phyloP scores from a whole-genome alignment of 2,888 invertebrate species.

The Graphium colonna region DNA sequence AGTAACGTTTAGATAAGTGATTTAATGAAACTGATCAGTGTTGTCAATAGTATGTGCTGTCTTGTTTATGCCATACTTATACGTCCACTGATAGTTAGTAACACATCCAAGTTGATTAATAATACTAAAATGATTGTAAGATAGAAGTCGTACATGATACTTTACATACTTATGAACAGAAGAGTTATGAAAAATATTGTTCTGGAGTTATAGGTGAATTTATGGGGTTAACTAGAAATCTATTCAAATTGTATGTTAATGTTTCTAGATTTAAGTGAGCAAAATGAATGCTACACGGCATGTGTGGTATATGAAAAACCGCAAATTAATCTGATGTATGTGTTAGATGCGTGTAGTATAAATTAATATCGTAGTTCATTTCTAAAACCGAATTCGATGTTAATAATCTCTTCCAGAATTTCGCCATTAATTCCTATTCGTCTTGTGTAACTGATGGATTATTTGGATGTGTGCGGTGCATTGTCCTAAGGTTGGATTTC shows the following conservation, averaged over 20 bases:
- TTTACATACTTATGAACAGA: constrained; percentile 60
- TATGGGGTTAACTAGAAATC: constrained; percentile 63
- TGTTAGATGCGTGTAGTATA: constrained; percentile 31
- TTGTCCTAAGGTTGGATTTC: constrained; percentile 13
- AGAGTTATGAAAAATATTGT: constrained; percentile 50
- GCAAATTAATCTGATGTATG: constrained; percentile 63
- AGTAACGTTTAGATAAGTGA: constrained; percentile 1
- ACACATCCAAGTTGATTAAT: background rate
- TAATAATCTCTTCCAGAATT: constrained; percentile 68
- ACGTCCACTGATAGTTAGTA: background rate
- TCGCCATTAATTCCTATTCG: constrained; percentile 66
- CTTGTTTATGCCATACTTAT: background rate
- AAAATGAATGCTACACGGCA: background rate
- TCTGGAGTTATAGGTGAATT: constrained; percentile 50
- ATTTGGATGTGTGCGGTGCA: constrained; percentile 28
- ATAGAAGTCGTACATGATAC: background rate
- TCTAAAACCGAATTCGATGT: constrained; percentile 65
- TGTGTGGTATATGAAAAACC: constrained; percentile 29
- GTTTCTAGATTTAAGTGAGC: constrained; percentile 33
- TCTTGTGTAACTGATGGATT: constrained; percentile 44
- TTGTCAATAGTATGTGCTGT: constrained; percentile 2
- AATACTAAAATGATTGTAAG: background rate
- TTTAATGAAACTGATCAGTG: background rate
- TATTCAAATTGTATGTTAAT: constrained; percentile 52
- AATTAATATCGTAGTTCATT: constrained; percentile 52